Conservation (phyloP, 2,113 vertebrate species). For the Melozone crissalis region DNA sequence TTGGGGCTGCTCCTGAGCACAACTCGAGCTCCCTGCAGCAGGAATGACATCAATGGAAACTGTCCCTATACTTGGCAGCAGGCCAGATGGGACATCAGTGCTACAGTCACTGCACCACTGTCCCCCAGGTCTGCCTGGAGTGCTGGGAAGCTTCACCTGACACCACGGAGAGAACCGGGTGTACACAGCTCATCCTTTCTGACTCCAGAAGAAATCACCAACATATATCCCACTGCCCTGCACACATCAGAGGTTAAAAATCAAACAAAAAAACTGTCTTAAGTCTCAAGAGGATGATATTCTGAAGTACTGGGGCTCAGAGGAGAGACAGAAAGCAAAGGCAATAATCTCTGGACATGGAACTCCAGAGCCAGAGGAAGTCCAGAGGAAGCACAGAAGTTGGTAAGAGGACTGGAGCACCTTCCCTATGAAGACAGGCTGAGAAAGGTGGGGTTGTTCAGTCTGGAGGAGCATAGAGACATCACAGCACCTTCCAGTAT, state of each 20-base stretch:
- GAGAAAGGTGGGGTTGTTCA: not conserved
- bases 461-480: not conserved
- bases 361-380: not conserved
- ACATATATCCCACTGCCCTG: not conserved
- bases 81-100: not conserved
- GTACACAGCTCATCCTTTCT: not conserved
- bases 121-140: fast-evolving
- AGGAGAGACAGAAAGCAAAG: not conserved
- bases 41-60: not conserved
- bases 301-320: not conserved
- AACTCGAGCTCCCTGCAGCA: fast-evolving
- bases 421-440: not conserved
- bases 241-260: not conserved
- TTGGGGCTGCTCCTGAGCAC: fast-evolving
- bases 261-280: not conserved
- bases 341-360: not conserved
- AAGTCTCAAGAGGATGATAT: not conserved
- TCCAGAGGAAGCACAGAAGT: not conserved
- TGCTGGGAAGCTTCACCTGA: not conserved
- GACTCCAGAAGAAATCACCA: not conserved
- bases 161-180: not conserved
- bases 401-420: not conserved
- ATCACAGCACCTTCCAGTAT: not conserved
- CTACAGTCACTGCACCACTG: not conserved
- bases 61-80: not conserved